These are phyloP conservation scores for Astur gentilis DNA, from an alignment of 2,113 vertebrate species.

Conservation along the genomic window DNA sequence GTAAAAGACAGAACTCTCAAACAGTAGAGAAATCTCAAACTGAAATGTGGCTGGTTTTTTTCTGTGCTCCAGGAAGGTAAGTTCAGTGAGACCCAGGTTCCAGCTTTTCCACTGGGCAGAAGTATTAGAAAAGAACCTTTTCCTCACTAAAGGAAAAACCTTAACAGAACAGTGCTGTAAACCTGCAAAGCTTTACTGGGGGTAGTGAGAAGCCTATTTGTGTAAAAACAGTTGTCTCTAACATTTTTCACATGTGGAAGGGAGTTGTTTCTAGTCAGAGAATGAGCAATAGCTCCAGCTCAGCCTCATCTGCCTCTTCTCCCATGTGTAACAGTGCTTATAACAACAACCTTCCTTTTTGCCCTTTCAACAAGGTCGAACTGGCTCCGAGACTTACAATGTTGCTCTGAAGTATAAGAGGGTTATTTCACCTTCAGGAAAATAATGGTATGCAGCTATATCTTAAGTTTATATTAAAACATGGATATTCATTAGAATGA, in stretches of 20 bases:
- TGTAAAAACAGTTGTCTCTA: fast-evolving
- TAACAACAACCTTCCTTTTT: neutral
- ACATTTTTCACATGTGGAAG: fast-evolving
- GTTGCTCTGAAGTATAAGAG: neutral
- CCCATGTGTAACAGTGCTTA: too few relatives aligned
- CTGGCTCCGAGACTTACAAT: neutral
- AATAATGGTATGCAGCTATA: fast-evolving
- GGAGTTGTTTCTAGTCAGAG: neutral
- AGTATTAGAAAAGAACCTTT: neutral
- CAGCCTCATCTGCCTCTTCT: neutral
- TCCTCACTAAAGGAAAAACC: neutral
- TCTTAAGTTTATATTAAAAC: neutral
- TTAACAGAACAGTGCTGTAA: neutral
- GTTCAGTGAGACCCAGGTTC: neutral
- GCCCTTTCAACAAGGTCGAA: neutral
- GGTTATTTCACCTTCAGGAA: neutral
- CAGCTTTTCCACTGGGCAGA: neutral
- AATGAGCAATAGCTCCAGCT: neutral
- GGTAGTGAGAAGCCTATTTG: neutral
- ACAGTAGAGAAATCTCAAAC: fast-evolving
- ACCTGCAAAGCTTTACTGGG: too few relatives aligned
- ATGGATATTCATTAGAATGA: fast-evolving
- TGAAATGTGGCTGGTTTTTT: neutral
- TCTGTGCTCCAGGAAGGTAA: neutral
- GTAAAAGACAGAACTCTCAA: too few relatives aligned